These are phyloP conservation scores for Knipowitschia caucasica DNA, from an alignment of 2,797 vertebrate genomes.

Conservation along the genomic window DNA sequence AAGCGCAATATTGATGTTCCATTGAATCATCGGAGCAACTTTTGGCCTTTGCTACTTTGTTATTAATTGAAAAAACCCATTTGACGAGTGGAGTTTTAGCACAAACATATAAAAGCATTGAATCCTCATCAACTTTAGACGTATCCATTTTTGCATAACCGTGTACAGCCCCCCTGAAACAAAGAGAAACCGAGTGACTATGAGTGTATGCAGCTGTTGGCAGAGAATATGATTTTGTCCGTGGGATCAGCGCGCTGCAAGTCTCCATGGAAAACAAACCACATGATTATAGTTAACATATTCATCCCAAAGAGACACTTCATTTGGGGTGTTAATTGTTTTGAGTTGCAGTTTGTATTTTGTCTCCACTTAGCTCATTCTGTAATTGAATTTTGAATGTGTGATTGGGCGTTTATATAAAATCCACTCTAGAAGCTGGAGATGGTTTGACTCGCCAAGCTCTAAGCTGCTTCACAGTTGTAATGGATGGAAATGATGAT, in stretches of 20 bases:
- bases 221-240: neutral
- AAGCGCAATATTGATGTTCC: conserved; percentile 52
- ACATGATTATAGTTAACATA: conserved; percentile 7
- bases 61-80: conserved; percentile 40
- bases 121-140: neutral
- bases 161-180: neutral
- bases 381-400: conserved; percentile 12
- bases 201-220: conserved; percentile 4
- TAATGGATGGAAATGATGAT: neutral
- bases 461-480: neutral
- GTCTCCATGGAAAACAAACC: conserved; percentile 4
- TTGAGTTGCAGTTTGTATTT: conserved; percentile 6
- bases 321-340: conserved; percentile 20
- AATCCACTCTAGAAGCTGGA: conserved; percentile 3
- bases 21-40: conserved; percentile 55
- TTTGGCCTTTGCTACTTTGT: conserved; percentile 58
- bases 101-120: conserved; percentile 18
- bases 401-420: conserved; percentile 11
- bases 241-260: neutral
- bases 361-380: conserved; percentile 8
- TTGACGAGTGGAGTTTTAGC: conserved; percentile 30
- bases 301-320: conserved; percentile 10
- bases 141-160: neutral
- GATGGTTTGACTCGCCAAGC: neutral
- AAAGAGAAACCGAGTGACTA: neutral